These are phyloP conservation scores for Pterostichus niger DNA, from an alignment of 2,888 invertebrate genomes.

Conservation along the genomic window DNA sequence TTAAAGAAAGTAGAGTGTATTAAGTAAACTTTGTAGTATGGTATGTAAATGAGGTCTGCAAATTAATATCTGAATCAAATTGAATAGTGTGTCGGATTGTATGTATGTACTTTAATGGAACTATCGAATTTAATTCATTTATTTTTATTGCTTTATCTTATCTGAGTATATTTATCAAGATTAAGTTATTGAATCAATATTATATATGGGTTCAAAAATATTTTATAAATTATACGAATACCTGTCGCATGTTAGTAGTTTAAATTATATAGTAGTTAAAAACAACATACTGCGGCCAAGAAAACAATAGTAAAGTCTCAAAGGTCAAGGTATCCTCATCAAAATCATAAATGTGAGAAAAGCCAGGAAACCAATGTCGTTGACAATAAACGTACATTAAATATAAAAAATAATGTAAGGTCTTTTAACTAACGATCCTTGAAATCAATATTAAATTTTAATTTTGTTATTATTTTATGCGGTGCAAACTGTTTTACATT, in stretches of 20 bases:
- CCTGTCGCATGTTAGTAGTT: constrained; percentile 55
- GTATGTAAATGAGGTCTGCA: constrained; percentile 1
- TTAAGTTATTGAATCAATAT: constrained; percentile 34
- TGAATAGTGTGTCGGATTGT: background rate
- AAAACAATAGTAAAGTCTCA: constrained; percentile 61
- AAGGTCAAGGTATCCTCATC: constrained; percentile 63
- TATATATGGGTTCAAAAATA: constrained; percentile 17
- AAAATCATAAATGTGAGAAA: constrained; percentile 65
- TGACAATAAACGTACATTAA: constrained; percentile 54
- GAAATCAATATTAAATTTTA: constrained; percentile 49
- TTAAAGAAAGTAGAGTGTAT: background rate
- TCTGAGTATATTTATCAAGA: constrained; percentile 41
- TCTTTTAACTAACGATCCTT: constrained; percentile 39
- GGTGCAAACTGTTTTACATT: constrained; percentile 15
- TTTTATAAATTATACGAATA: background rate
- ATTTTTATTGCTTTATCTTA: constrained; percentile 45
- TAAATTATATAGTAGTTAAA: constrained; percentile 64
- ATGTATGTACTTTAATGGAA: background rate
- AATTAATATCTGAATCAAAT: constrained; percentile 20
- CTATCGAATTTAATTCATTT: constrained; percentile 36
- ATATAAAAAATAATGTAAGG: constrained; percentile 42
- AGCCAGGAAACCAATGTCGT: constrained; percentile 43
- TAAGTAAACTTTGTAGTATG: background rate
- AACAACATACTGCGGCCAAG: constrained; percentile 55
- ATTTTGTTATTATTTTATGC: constrained; percentile 27